These are phyloP conservation scores for Acanthurus lineatus DNA, from an alignment of 2,797 vertebrate species.

Conservation along the genomic window DNA sequence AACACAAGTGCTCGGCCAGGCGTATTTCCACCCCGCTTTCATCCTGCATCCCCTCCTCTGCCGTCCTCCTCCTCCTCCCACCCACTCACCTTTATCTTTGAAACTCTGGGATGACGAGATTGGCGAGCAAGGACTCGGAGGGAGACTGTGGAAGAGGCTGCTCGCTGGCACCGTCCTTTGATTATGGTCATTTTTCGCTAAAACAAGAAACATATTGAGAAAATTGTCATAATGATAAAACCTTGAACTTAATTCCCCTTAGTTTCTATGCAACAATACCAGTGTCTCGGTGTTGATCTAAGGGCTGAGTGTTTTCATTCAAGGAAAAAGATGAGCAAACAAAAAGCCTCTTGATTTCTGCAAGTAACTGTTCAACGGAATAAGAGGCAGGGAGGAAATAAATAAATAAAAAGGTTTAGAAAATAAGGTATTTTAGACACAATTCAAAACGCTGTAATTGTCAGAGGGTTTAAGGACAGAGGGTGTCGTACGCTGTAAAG, in stretches of 20 bases:
- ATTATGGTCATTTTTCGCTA: constrained; percentile 51
- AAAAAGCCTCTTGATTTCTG: not conserved
- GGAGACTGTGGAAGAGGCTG: constrained; percentile 37
- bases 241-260: constrained; percentile 29
- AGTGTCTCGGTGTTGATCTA: not conserved
- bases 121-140: constrained; percentile 49
- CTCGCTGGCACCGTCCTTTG: constrained; percentile 43
- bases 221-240: constrained; percentile 12
- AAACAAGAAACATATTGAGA: constrained; percentile 16
- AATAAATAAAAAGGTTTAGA: not conserved
- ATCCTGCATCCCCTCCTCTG: constrained; percentile 55
- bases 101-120: constrained; percentile 69
- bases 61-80: constrained; percentile 42
- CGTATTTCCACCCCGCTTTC: constrained; percentile 75
- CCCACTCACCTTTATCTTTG: constrained; percentile 77
- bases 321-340: not conserved
- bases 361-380: not conserved
- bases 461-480: too few species aligned
- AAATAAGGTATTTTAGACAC: not conserved
- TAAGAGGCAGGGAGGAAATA: not conserved
- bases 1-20: constrained; percentile 76
- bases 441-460: not conserved
- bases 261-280: not conserved
- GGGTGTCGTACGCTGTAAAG: too few species aligned
- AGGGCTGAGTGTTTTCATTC: not conserved